phyloP scores from a whole-genome alignment of 2,113 vertebrate genomes.

The Ahaetulla prasina region DNA sequence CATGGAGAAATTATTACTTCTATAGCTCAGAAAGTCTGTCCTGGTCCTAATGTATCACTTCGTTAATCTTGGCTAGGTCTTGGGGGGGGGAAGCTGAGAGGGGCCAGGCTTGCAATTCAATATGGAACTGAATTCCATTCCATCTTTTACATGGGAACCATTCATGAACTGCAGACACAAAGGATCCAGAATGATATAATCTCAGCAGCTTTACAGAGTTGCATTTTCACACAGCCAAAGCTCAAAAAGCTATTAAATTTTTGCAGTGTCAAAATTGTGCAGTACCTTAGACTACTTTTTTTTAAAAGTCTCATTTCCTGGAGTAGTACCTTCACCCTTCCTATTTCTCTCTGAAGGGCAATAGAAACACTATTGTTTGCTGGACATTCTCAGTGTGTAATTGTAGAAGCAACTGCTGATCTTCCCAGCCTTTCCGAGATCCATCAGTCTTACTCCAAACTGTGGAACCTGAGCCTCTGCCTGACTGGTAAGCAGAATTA shows the following conservation, averaged over 20 bases:
- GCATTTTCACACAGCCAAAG: neutral
- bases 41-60: neutral
- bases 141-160: neutral
- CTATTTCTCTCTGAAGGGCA: conserved; percentile 63
- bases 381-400: conserved; percentile 79
- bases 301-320: neutral
- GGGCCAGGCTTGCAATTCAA: neutral
- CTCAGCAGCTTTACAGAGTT: neutral
- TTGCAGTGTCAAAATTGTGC: neutral
- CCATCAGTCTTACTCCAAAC: conserved; percentile 80
- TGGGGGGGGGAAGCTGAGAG: neutral
- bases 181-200: neutral
- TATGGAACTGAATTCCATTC: neutral
- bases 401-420: conserved; percentile 78
- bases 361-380: conserved; percentile 85
- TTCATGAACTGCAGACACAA: neutral
- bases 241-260: neutral
- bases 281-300: neutral
- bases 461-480: conserved; percentile 80
- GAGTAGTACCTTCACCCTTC: accelerated
- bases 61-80: neutral
- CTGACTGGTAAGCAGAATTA: conserved; percentile 74
- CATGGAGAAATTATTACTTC: neutral
- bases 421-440: conserved; percentile 80
- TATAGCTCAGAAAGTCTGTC: neutral